Evolutionary conservation across 2,797 vertebrate genomes (phyloP).

Genomic region (Acomys russatus): DNA sequence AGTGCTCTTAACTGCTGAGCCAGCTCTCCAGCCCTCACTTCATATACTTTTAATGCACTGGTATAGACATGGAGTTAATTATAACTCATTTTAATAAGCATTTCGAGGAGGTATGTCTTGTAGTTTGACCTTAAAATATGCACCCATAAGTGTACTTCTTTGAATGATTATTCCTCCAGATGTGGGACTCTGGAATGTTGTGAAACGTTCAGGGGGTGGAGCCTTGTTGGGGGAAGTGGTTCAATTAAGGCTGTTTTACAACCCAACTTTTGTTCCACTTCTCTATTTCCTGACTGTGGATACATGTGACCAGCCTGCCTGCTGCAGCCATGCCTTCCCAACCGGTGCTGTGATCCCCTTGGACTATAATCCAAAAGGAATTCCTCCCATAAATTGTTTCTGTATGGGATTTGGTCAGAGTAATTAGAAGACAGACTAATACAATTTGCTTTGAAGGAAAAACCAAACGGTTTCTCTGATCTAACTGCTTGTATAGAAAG

Average conservation of each 20-base stretch:
- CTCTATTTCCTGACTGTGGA: background rate
- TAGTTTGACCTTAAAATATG: background rate
- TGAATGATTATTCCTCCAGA: background rate
- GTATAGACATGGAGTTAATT: background rate
- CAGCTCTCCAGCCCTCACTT: background rate
- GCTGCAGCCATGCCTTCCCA: background rate
- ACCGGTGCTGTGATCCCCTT: background rate
- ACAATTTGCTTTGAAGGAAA: conserved; percentile 22
- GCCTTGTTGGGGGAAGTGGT: background rate
- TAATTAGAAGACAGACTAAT: background rate
- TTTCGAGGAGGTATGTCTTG: background rate
- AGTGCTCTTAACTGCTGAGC: no score
- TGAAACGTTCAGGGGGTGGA: background rate
- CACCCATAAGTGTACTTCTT: no score
- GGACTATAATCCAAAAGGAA: background rate
- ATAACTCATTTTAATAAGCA: background rate
- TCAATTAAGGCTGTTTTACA: background rate
- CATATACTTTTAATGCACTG: background rate
- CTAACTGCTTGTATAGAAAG: background rate
- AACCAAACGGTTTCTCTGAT: background rate
- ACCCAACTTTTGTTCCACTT: accelerated
- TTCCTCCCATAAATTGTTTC: background rate
- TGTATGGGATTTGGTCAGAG: background rate
- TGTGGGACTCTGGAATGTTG: background rate
- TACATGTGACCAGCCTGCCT: background rate